These are phyloP conservation scores for Bicyclus anynana DNA, from an alignment of 1,140 invertebrate species.

Conservation along the genomic window DNA sequence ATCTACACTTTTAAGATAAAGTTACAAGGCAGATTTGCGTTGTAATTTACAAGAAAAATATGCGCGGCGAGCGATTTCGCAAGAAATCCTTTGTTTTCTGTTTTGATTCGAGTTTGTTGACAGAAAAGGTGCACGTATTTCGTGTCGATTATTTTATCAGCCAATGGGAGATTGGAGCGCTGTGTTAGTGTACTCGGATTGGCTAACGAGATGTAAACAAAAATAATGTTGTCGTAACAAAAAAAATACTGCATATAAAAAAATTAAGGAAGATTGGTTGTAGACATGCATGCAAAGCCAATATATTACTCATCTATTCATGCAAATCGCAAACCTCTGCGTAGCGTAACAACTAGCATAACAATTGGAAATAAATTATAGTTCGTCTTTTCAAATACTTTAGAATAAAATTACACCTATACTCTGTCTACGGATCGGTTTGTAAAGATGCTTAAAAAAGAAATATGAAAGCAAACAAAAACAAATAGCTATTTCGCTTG, in stretches of 20 bases:
- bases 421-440: no score
- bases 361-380: no score
- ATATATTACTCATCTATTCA: no score
- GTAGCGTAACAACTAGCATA: no score
- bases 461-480: no score
- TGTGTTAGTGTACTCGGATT: conserved; percentile 29
- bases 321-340: no score
- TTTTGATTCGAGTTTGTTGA: conserved; percentile 49
- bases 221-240: conserved; percentile 34
- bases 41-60: conserved; percentile 18
- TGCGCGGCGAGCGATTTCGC: conserved; percentile 29
- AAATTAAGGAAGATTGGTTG: no score
- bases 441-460: no score
- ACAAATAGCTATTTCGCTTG: no score
- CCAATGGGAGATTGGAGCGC: conserved; percentile 18
- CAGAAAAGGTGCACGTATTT: conserved; percentile 29
- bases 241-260: neutral
- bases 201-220: conserved; percentile 41
- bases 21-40: conserved; percentile 19
- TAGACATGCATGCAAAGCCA: no score
- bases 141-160: conserved; percentile 8
- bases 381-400: no score
- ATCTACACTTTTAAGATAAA: conserved; percentile 21
- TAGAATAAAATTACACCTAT: no score
- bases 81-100: conserved; percentile 57